phyloP scores from a whole-genome alignment of 2,113 vertebrate genomes.

The Galemys pyrenaicus region DNA sequence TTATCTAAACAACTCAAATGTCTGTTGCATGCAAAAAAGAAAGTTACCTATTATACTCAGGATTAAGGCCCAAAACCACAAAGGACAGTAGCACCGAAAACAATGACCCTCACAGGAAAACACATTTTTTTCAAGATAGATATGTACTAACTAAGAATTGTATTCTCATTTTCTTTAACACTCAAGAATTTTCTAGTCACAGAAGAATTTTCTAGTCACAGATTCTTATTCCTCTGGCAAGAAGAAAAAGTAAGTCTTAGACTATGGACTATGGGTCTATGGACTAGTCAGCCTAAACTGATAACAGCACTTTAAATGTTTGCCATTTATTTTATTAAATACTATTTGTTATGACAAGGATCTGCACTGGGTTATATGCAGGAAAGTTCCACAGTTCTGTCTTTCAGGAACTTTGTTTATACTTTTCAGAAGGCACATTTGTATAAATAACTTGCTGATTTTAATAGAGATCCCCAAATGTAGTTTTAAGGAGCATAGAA shows the following conservation, averaged over 20 bases:
- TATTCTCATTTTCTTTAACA: not conserved
- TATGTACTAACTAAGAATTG: not conserved
- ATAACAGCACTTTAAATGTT: not conserved
- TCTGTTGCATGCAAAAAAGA: not conserved
- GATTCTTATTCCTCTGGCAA: not conserved
- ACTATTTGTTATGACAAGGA: not conserved
- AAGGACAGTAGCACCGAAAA: not conserved
- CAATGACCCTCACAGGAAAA: not conserved
- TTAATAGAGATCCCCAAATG: not conserved
- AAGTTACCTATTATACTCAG: not conserved
- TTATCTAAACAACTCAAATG: not conserved
- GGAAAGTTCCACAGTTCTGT: not conserved
- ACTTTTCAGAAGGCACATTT: not conserved
- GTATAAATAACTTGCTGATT: not conserved
- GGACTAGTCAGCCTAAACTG: not conserved
- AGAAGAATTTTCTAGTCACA: not conserved
- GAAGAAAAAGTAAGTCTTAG: constrained; percentile 5
- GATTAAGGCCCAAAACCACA: not conserved
- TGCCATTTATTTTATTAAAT: not conserved
- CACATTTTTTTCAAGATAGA: not conserved
- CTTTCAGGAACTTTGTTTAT: not conserved
- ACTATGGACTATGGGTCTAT: not conserved
- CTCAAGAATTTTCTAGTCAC: not conserved
- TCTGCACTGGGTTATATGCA: not conserved
- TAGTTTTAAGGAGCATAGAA: not conserved